A percentile compares a stretch with the other conserved stretches of the same genome.
These are phyloP conservation scores for Odontomachus brunneus DNA, from an alignment of 1,140 invertebrate genomes.

Conservation along the genomic window DNA sequence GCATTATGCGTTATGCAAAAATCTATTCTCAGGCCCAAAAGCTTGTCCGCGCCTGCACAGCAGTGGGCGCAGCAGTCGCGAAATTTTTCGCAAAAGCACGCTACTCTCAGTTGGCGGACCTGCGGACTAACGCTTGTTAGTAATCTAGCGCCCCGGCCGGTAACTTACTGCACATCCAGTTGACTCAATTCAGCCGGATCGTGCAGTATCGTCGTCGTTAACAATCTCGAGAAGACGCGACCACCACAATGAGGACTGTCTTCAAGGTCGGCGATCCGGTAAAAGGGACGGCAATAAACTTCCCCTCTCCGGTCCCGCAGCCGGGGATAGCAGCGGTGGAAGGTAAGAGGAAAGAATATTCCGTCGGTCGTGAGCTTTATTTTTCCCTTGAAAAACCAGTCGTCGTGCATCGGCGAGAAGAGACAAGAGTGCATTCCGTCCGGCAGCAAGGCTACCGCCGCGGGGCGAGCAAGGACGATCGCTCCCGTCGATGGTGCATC, in stretches of 20 bases:
- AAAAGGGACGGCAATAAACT: slow-evolving; percentile 25
- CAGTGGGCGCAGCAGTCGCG: too few species aligned
- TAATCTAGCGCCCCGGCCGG: background rate
- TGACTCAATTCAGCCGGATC: slow-evolving; percentile 49
- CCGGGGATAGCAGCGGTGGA: background rate
- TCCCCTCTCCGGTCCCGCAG: background rate
- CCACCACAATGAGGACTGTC: slow-evolving; percentile 37
- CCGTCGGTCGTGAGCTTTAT: slow-evolving; percentile 58
- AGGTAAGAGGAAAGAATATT: slow-evolving; percentile 52
- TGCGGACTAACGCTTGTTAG: background rate
- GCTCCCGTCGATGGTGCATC: slow-evolving; percentile 36
- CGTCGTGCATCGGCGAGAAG: slow-evolving; percentile 57
- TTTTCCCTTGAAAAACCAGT: slow-evolving; percentile 72
- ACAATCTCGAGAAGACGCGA: slow-evolving; percentile 21
- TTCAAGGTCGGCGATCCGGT: slow-evolving; percentile 48
- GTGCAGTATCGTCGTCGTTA: background rate
- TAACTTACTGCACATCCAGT: background rate
- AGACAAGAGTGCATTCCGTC: slow-evolving; percentile 66
- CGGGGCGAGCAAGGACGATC: slow-evolving; percentile 60
- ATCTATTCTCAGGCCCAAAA: too few species aligned
- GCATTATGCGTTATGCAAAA: too few species aligned
- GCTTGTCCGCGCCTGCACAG: background rate
- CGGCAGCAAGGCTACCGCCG: background rate
- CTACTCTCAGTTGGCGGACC: background rate
- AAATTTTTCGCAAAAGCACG: background rate